Conservation (phyloP, 2,797 vertebrate species). For the Chelon auratus region DNA sequence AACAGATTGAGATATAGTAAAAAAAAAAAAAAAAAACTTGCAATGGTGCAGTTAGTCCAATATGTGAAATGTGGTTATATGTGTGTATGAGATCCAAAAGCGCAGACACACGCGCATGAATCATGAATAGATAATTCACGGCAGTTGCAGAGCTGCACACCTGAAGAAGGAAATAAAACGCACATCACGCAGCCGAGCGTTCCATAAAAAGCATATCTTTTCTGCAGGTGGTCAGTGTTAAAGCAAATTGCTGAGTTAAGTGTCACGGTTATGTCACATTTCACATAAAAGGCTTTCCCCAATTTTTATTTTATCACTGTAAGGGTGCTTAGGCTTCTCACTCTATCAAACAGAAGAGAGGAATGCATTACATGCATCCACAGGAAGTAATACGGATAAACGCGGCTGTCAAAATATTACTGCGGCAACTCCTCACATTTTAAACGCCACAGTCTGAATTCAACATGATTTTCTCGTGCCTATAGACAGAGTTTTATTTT, state of each 20-base stretch:
- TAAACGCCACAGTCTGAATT: constrained; percentile 1
- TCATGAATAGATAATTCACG: constrained; percentile 12
- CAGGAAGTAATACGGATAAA: constrained; percentile 7
- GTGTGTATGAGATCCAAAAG: constrained; percentile 6
- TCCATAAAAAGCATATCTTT: constrained; percentile 16
- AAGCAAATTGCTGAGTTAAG: constrained; percentile 34
- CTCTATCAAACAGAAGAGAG: constrained; percentile 9
- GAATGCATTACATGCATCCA: not conserved
- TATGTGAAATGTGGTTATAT: constrained; percentile 20
- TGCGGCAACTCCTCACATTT: constrained; percentile 5
- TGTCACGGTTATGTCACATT: constrained; percentile 12
- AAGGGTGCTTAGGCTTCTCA: not conserved
- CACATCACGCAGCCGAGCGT: constrained; percentile 6
- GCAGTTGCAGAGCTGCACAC: constrained; percentile 20
- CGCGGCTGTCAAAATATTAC: not conserved
- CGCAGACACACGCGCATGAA: constrained; percentile 6
- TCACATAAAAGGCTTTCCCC: constrained; percentile 26
- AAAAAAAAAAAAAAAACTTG: not conserved
- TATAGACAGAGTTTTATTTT: not conserved
- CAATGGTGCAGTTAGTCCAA: constrained; percentile 3
- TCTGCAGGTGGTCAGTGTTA: constrained; percentile 10
- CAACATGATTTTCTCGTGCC: not conserved
- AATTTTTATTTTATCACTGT: constrained; percentile 15
- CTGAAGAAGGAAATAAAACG: constrained; percentile 8
- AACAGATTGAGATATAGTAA: constrained; percentile 22